These are phyloP conservation scores for Varecia variegata DNA, from an alignment of 2,797 vertebrate species.

Conservation along the genomic window DNA sequence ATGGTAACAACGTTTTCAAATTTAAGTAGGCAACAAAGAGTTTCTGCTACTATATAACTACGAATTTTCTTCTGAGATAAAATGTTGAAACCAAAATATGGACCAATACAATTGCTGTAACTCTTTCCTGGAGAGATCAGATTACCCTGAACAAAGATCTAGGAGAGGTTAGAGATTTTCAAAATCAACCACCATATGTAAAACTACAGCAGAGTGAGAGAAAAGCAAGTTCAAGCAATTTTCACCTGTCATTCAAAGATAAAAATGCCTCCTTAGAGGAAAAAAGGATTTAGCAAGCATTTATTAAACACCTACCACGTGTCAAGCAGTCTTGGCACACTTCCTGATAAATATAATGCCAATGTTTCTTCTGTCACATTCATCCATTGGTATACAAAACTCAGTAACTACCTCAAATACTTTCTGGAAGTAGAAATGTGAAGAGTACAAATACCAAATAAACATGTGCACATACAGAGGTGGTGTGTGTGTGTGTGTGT, in stretches of 20 bases:
- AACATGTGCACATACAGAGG: background rate
- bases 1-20: constrained; percentile 41
- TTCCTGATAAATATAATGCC: constrained; percentile 35
- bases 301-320: constrained; percentile 24
- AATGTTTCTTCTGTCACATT: constrained; percentile 13
- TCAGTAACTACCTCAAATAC: constrained; percentile 6
- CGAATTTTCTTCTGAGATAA: constrained; percentile 18
- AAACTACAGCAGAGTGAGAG: constrained; percentile 40
- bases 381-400: constrained; percentile 29
- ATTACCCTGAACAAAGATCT: constrained; percentile 43
- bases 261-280: constrained; percentile 43
- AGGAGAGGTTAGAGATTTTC: background rate
- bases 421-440: constrained; percentile 40
- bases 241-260: constrained; percentile 47
- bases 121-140: constrained; percentile 12
- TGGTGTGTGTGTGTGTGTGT: background rate
- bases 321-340: constrained; percentile 12
- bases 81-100: constrained; percentile 35
- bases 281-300: constrained; percentile 23
- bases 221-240: constrained; percentile 51
- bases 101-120: constrained; percentile 18
- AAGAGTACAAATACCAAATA: constrained; percentile 23
- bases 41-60: background rate
- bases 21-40: constrained; percentile 44
- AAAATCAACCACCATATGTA: constrained; percentile 14